phyloP scores from a whole-genome alignment of 2,888 invertebrate species.

The Plusia festucae region DNA sequence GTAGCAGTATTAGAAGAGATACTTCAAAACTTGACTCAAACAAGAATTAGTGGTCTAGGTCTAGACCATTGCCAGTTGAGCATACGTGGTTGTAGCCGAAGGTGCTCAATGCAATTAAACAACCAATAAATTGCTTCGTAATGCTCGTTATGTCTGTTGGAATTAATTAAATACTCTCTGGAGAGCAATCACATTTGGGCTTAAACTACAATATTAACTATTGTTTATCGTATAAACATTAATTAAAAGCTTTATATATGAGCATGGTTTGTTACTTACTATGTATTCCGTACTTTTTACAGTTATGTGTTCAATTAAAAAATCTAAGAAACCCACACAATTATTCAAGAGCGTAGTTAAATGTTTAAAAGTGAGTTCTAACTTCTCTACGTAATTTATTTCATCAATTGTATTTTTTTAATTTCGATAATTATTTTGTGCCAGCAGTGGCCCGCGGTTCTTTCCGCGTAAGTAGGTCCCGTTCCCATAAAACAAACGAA shows the following conservation, averaged over 20 bases:
- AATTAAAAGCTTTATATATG: background rate
- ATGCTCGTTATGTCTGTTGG: conserved; percentile 14
- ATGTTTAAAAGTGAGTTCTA: no score
- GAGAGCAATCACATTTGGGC: conserved; percentile 32
- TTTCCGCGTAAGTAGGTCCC: no score
- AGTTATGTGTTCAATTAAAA: no score
- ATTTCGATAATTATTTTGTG: no score
- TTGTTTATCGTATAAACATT: conserved; percentile 11
- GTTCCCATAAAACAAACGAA: no score
- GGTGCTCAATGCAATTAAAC: conserved; percentile 17
- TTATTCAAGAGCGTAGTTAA: no score
- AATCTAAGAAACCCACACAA: no score
- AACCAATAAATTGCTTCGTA: conserved; percentile 23
- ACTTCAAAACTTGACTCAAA: background rate
- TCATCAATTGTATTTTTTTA: no score
- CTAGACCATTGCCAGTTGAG: background rate
- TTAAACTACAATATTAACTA: conserved; percentile 23
- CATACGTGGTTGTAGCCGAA: background rate
- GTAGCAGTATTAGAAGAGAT: background rate
- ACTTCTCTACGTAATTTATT: no score
- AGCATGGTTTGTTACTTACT: no score
- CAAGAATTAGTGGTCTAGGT: background rate
- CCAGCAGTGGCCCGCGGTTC: no score
- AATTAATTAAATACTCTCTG: conserved; percentile 28
- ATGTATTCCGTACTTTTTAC: no score